Conservation (phyloP, 2,888 invertebrate species). For the Apotomis betuletana region DNA sequence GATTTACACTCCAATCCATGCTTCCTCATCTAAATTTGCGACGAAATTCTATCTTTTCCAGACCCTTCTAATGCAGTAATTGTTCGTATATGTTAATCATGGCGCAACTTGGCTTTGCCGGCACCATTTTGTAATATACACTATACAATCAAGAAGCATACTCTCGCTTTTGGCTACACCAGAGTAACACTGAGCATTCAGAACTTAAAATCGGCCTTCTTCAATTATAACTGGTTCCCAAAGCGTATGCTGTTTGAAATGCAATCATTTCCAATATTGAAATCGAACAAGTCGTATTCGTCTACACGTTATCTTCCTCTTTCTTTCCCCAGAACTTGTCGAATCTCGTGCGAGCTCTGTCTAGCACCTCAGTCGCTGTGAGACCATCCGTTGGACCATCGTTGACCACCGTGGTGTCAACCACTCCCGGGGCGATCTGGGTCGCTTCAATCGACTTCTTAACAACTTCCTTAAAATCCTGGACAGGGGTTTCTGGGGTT, state of each 20-base stretch:
- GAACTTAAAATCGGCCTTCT: neutral
- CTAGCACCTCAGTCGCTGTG: constrained; percentile 89
- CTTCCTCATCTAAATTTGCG: neutral
- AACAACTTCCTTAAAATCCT: constrained; percentile 71
- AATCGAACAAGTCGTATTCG: constrained; percentile 27
- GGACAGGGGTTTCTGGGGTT: constrained; percentile 73
- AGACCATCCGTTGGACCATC: constrained; percentile 77
- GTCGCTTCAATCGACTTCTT: constrained; percentile 78
- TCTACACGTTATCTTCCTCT: constrained; percentile 84
- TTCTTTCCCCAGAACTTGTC: constrained; percentile 93
- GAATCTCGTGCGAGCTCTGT: constrained; percentile 91
- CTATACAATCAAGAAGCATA: neutral
- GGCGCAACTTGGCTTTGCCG: neutral
- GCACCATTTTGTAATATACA: constrained; percentile 3
- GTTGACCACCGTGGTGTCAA: constrained; percentile 81
- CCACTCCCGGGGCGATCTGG: constrained; percentile 81
- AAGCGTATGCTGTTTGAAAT: constrained; percentile 14
- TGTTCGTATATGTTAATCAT: neutral
- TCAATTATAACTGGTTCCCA: neutral
- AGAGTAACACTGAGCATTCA: neutral
- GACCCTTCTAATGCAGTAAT: neutral
- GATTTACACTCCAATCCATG: neutral
- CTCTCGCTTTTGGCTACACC: neutral
- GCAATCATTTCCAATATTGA: constrained; percentile 38
- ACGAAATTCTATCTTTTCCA: neutral